phyloP scores from a whole-genome alignment of 2,797 vertebrate species.

The Bradypodion ventrale region DNA sequence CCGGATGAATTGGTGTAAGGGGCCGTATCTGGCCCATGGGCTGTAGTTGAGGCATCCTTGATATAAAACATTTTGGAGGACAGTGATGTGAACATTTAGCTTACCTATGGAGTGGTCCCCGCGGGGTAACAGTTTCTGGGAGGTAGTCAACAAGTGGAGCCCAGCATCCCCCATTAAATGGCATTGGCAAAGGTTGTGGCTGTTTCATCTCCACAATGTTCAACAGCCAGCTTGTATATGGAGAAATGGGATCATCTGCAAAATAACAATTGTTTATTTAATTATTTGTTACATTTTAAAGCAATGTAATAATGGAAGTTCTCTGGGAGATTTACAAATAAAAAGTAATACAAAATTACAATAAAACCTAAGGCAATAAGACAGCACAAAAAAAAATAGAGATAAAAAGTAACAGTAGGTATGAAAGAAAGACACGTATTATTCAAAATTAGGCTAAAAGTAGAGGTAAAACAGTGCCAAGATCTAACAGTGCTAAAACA shows the following conservation, averaged over 20 bases:
- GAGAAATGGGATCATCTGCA: constrained; percentile 91
- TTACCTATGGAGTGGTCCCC: constrained; percentile 95
- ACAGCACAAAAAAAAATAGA: not conserved
- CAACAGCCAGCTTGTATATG: constrained; percentile 93
- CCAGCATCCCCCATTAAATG: constrained; percentile 96
- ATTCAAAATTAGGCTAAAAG: not conserved
- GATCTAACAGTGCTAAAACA: not conserved
- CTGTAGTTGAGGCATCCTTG: no score
- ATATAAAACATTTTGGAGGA: not conserved
- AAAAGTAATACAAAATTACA: not conserved
- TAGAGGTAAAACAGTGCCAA: not conserved
- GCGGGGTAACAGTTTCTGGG: constrained; percentile 94
- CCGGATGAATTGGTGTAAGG: no score
- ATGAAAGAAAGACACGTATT: constrained; percentile 9
- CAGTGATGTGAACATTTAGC: constrained; percentile 12
- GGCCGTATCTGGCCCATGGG: no score
- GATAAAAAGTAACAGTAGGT: not conserved
- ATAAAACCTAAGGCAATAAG: not conserved
- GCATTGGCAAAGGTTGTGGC: constrained; percentile 95
- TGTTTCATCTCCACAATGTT: constrained; percentile 92
- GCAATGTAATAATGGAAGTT: not conserved
- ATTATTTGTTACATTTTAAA: not conserved
- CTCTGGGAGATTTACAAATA: not conserved
- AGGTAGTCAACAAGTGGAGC: constrained; percentile 97
- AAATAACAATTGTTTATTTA: constrained; percentile 35